A percentile compares a stretch with the other conserved stretches of the same genome.
Conservation (phyloP, 23 tunicate species). For the Botrylloides violaceus region DNA sequence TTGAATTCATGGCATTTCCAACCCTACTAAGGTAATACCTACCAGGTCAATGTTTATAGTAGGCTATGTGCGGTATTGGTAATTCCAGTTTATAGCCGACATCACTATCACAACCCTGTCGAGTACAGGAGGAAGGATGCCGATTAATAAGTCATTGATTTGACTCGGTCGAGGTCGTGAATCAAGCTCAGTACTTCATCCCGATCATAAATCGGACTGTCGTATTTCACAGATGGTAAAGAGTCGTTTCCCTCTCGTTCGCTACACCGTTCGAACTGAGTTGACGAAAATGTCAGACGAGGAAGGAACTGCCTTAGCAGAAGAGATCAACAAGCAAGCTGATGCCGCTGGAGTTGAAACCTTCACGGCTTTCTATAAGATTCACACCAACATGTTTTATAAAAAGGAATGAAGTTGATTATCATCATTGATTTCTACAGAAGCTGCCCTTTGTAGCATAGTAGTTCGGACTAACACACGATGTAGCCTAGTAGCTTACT, state of each 20-base stretch:
- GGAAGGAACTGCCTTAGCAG: conserved; percentile 11
- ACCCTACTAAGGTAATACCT: no score
- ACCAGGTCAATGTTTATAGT: no score
- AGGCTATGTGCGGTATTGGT: no score
- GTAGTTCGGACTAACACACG: no score
- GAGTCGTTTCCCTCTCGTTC: conserved; percentile 2
- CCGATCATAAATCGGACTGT: neutral
- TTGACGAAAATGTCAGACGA: neutral
- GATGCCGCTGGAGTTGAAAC: neutral
- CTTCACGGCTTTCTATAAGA: conserved; percentile 16
- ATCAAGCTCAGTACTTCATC: no score
- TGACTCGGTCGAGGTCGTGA: no score
- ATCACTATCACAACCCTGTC: neutral
- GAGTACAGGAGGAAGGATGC: neutral
- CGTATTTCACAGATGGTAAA: neutral
- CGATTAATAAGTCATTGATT: no score
- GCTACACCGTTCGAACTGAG: conserved; percentile 26
- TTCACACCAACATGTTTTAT: conserved; percentile 8
- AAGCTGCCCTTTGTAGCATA: no score
- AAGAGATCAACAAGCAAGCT: conserved; percentile 1
- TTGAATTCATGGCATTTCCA: no score
- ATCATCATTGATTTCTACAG: no score
- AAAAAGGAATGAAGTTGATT: conserved; percentile 17
- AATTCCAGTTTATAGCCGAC: neutral
- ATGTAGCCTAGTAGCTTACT: no score